Conservation (phyloP, 2,797 vertebrate genomes). For the Arnoldichthys spilopterus region DNA sequence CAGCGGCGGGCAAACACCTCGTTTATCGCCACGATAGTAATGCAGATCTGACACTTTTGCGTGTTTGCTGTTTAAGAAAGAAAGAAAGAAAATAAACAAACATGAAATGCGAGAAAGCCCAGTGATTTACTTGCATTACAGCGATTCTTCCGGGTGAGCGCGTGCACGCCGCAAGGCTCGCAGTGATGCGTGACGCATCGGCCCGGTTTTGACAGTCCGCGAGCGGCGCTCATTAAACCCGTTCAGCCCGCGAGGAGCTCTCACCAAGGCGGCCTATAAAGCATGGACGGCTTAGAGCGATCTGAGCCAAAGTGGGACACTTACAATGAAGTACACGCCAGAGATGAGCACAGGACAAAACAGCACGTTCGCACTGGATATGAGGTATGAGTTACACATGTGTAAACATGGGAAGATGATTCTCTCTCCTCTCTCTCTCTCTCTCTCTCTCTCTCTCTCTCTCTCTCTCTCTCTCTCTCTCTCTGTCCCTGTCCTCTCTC, state of each 20-base stretch:
- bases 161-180: conserved; percentile 29
- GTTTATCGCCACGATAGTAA: not conserved
- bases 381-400: too few relatives aligned
- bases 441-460: too few relatives aligned
- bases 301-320: not conserved
- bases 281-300: not conserved
- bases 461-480: too few relatives aligned
- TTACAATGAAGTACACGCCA: not conserved
- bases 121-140: not conserved
- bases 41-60: not conserved
- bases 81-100: not conserved
- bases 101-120: not conserved
- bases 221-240: conserved; percentile 48
- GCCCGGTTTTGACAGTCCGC: conserved; percentile 53
- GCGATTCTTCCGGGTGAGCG: not conserved
- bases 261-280: not conserved
- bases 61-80: not conserved
- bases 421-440: too few relatives aligned
- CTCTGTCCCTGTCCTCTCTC: too few relatives aligned
- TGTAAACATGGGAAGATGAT: too few relatives aligned
- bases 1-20: too few relatives aligned
- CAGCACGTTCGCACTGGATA: not conserved
- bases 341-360: not conserved
- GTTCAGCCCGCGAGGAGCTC: conserved; percentile 29
- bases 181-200: conserved; percentile 56